Evolutionary conservation across 2,113 vertebrate species (phyloP), one percentile per base, ranked within the genome.

Genomic region (Ceuthmochares aereus): DNA sequence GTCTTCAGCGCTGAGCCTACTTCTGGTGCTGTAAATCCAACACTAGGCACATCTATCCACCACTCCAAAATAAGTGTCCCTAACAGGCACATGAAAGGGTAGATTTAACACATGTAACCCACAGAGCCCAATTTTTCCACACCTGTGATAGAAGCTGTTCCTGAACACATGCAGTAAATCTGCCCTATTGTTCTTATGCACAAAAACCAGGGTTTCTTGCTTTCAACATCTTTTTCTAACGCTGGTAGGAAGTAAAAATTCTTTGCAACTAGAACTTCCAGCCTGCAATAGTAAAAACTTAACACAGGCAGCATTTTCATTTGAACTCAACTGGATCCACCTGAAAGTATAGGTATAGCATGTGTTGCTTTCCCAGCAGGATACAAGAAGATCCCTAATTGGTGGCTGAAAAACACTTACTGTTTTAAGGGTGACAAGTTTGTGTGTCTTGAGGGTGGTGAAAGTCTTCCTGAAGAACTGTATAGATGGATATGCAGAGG

Each of bases 321-420:
- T 83, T 32, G 0, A 64, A 22, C 32, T 56, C 14, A 59, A 6
- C 8, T 25, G 20, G 23, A 56, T 62, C n/a, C 18, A 30, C 12
- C 8, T 73, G 13, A 30, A 79, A 76, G 15, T 37, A 43, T 58
- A 87, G 18, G 19, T n/a, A 20, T 18, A 10, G 10, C 9, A 49
- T 5, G 6, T 62, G 15, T 49, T 79, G 22, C 4, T 36, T 11
- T 55, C 26, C 27, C 32, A 78, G 45, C 6, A 56, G 10, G n/a
- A 29, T 30, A 16, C 14, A 51, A 34, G 2, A 32, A 55, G 45
- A 5, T 68, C 69, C 2, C 1, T 92, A 3, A 6, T 43, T 5
- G 42, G 9, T 49, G 20, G 1, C 5, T 86, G 16, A 54, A 43
- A 32, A 4, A 26, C 5, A 22, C 0, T 0, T 13, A 4, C 7